Conservation (phyloP, 1,140 invertebrate species). For the Mycetomoellerius zeteki region DNA sequence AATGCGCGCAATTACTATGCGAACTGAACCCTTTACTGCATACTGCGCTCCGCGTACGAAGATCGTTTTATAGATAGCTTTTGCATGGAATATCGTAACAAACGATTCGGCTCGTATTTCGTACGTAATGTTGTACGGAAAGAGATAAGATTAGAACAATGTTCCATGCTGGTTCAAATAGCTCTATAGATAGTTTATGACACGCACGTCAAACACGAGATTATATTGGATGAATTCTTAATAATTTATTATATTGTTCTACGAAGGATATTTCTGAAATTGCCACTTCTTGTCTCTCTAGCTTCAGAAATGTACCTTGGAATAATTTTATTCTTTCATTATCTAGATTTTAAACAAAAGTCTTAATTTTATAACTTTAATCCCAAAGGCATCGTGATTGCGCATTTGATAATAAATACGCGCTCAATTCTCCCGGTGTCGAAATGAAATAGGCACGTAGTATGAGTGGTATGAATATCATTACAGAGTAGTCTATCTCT, state of each 20-base stretch:
- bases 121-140: background rate
- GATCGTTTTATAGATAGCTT: conserved; percentile 22
- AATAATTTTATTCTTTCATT: background rate
- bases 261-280: background rate
- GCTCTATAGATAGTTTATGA: conserved; percentile 9
- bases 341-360: background rate
- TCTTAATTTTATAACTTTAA: background rate
- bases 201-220: background rate
- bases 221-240: background rate
- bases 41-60: background rate
- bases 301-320: background rate
- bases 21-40: background rate
- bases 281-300: background rate
- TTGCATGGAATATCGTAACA: background rate
- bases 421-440: background rate
- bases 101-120: background rate
- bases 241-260: background rate
- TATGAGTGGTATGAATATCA: background rate
- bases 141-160: conserved; percentile 42
- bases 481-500: background rate
- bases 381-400: background rate
- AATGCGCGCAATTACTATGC: conserved; percentile 8
- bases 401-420: background rate
- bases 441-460: background rate
- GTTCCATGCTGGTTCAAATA: background rate